phyloP scores from a whole-genome alignment of 2,888 invertebrate genomes.

The Cylloceria caligata region DNA sequence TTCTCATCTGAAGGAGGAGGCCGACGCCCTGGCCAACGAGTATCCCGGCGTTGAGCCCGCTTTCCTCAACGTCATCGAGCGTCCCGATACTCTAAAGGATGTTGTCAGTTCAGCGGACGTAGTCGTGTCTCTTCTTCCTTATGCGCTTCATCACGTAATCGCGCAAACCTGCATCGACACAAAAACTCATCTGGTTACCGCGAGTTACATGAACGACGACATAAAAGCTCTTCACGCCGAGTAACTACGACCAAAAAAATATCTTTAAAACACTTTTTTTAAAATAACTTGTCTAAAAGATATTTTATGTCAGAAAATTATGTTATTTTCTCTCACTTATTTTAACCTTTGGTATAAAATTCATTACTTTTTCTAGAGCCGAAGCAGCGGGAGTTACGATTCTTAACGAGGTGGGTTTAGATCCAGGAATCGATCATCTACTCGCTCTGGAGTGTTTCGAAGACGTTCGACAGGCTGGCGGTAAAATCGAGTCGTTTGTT shows the following conservation, averaged over 20 bases:
- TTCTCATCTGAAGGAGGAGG: slow-evolving; percentile 94
- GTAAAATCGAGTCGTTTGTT: slow-evolving; percentile 96
- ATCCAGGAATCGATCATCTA: slow-evolving; percentile 99
- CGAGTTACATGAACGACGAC: slow-evolving; percentile 96
- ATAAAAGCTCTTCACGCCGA: slow-evolving; percentile 92
- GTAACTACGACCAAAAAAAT: slow-evolving; percentile 84
- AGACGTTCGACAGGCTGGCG: slow-evolving; percentile 94
- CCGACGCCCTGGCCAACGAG: slow-evolving; percentile 91
- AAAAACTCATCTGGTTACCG: slow-evolving; percentile 97
- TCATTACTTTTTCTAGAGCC: slow-evolving; percentile 87
- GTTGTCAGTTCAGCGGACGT: slow-evolving; percentile 91
- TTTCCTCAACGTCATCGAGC: slow-evolving; percentile 93
- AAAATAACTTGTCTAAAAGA: too few relatives aligned
- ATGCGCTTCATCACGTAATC: slow-evolving; percentile 93
- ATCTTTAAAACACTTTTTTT: too few relatives aligned
- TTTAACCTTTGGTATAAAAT: too few relatives aligned
- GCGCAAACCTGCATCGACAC: slow-evolving; percentile 95
- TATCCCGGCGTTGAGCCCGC: slow-evolving; percentile 93
- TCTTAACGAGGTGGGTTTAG: slow-evolving; percentile 98
- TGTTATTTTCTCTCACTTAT: too few relatives aligned
- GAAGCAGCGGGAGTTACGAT: slow-evolving; percentile 95
- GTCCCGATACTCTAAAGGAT: slow-evolving; percentile 89
- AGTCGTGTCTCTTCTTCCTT: slow-evolving; percentile 96
- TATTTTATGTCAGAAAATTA: too few relatives aligned
- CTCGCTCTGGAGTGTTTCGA: slow-evolving; percentile 98